Conservation (phyloP, 2,113 vertebrate species). For the Nyctibius bracteatus region DNA sequence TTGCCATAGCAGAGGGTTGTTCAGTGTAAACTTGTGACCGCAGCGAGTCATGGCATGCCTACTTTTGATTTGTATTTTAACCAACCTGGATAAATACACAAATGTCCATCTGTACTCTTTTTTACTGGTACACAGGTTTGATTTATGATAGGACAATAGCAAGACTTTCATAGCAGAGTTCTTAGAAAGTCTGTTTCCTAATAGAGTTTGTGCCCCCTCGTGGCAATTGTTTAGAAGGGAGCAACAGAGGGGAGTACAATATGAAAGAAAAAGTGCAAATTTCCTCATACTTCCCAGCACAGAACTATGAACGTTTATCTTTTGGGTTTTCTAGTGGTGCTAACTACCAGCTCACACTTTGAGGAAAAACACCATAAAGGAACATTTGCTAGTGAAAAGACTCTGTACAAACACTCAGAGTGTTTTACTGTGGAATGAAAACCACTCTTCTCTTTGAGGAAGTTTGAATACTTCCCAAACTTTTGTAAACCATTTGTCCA, state of each 20-base stretch:
- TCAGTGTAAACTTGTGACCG: accelerated
- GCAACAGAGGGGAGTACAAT: background rate
- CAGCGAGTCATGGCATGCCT: background rate
- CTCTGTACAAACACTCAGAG: background rate
- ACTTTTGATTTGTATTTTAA: background rate
- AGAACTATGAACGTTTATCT: background rate
- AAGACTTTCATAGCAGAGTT: background rate
- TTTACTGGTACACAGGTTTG: background rate
- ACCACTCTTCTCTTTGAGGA: background rate
- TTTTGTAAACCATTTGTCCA: background rate
- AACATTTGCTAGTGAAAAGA: background rate
- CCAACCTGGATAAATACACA: background rate
- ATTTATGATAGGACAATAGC: background rate
- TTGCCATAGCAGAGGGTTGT: background rate
- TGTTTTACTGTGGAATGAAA: background rate
- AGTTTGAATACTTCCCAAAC: background rate
- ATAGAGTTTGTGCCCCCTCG: background rate
- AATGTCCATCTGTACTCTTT: too few relatives aligned
- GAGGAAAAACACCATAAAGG: background rate
- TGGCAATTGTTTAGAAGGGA: background rate
- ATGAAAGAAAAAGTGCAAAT: background rate
- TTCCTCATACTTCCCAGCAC: background rate
- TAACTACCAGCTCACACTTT: background rate
- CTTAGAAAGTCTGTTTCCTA: background rate
- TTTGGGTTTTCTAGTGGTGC: background rate